phyloP scores from a whole-genome alignment of 2,888 invertebrate species.

The Parnassius orleans region DNA sequence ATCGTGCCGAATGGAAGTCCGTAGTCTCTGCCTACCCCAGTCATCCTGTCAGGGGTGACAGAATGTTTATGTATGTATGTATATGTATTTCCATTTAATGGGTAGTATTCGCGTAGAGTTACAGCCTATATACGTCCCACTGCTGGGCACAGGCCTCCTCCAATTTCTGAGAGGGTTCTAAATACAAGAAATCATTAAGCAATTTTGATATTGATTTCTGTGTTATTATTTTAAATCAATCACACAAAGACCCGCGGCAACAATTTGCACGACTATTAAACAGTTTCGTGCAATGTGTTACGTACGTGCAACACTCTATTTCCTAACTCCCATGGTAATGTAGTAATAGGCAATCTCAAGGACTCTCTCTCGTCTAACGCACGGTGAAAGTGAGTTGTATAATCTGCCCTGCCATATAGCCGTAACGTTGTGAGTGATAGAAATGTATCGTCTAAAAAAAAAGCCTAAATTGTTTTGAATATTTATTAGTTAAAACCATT shows the following conservation, averaged over 20 bases:
- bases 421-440: conserved; percentile 61
- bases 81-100: too few relatives aligned
- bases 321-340: conserved; percentile 69
- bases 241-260: conserved; percentile 23
- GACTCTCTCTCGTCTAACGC: conserved; percentile 69
- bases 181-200: too few relatives aligned
- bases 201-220: too few relatives aligned
- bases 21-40: too few relatives aligned
- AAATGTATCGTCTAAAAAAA: conserved; percentile 44
- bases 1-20: too few relatives aligned
- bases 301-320: conserved; percentile 66
- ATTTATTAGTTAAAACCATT: too few relatives aligned
- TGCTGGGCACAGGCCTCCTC: too few relatives aligned
- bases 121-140: too few relatives aligned
- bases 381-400: conserved; percentile 73
- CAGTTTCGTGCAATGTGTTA: conserved; percentile 40
- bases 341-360: conserved; percentile 73
- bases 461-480: conserved; percentile 15
- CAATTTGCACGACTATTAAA: conserved; percentile 26
- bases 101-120: too few relatives aligned
- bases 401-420: conserved; percentile 57
- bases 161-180: too few relatives aligned
- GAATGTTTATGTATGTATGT: too few relatives aligned
- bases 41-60: too few relatives aligned
- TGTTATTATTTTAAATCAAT: neutral